Evolutionary conservation across 2,113 vertebrate genomes (phyloP), one percentile per base, ranked within the genome.

Genomic region (Phaethon lepturus): DNA sequence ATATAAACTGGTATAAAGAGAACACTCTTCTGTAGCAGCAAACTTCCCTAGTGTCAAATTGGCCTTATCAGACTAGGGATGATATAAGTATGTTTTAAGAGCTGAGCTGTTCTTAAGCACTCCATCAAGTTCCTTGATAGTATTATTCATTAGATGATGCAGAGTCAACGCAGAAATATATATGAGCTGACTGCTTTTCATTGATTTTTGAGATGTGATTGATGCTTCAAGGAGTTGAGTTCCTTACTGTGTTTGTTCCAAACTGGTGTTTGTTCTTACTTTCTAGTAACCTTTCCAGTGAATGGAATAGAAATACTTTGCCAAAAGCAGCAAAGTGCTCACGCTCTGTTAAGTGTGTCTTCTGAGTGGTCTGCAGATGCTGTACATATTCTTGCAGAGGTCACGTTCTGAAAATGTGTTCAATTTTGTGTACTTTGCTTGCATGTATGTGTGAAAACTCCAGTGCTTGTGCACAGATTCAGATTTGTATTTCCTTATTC

Each of bases 331-430:
- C 52, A 66, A 94, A 93, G 80, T 93, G 47, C 79, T 90, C 73
- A 44, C 92, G 45, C 86, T 92, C 87, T 94, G 69, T 93, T 92
- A 63, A 82, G 15, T 88, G 53, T 91, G 55, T 96, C 80, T 90
- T 13, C 83, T 93, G 91, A 67, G 82, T 97, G 94, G 89, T 95
- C 78, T 92, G 90, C 72, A 79, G 69, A 94, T 90, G 92, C 88
- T 97, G 95, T 97, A 94, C 82, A 93, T 96, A 95, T 83, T 97
- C 89, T 96, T 93, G 90, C 81, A 90, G 80, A 86, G 82, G 62
- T 96, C 93, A 79, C 2, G 2, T 94, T 94, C 86, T 90, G 62
- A 94, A 95, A 94, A 58, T 35, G 50, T 90, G 88, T 90, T 86
- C 8, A 11, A 42, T 96, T 96, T 86, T 91, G 72, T 86, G 81